These are phyloP conservation scores for Platorchestia sp. DNA, from an alignment of 1,140 invertebrate genomes.

Conservation along the genomic window DNA sequence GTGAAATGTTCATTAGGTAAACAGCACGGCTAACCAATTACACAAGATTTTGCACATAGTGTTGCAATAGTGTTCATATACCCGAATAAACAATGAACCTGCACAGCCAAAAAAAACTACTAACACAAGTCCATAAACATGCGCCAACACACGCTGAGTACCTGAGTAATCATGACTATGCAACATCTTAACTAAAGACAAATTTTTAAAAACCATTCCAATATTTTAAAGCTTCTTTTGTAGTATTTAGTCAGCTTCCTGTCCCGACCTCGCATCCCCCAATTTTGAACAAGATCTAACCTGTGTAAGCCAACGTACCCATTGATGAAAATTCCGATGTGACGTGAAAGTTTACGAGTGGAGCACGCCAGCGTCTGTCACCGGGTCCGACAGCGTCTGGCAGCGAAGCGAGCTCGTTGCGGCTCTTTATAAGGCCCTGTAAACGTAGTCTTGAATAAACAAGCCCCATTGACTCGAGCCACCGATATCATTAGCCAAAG, in stretches of 20 bases:
- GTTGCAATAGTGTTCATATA: too few relatives aligned
- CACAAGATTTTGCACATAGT: too few relatives aligned
- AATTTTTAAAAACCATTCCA: not conserved
- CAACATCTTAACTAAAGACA: not conserved
- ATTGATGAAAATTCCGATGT: not conserved
- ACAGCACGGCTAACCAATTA: too few relatives aligned
- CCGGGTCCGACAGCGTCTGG: not conserved
- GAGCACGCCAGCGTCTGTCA: not conserved
- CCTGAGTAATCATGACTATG: not conserved
- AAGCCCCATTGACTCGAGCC: not conserved
- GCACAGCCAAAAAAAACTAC: not conserved
- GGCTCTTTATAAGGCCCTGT: not conserved
- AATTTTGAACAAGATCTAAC: not conserved
- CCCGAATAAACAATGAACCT: not conserved
- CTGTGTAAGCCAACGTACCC: not conserved
- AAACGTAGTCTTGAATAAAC: conserved; percentile 10
- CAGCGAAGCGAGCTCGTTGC: not conserved
- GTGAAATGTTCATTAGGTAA: too few relatives aligned
- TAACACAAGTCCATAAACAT: not conserved
- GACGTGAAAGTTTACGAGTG: not conserved
- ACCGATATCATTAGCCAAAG: not conserved
- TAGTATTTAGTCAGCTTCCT: not conserved
- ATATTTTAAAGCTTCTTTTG: not conserved
- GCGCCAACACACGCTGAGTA: not conserved
- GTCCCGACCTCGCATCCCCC: not conserved